A percentile compares a stretch with the other conserved stretches of the same genome.
Conservation (phyloP, 2,888 invertebrate genomes). For the Cybosia mesomella region DNA sequence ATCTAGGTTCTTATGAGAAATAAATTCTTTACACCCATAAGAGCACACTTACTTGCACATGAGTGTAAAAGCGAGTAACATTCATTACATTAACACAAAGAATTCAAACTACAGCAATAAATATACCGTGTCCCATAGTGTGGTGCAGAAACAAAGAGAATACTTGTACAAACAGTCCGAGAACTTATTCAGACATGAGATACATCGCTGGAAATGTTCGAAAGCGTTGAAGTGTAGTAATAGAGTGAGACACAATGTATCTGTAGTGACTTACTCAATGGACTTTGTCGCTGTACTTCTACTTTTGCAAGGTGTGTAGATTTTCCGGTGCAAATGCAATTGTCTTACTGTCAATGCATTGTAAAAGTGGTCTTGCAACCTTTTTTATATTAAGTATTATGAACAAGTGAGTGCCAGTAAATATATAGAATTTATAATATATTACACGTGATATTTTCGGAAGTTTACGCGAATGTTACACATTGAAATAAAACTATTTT, state of each 20-base stretch:
- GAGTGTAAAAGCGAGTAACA: conserved; percentile 3
- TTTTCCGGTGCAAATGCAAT: background rate
- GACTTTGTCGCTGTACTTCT: background rate
- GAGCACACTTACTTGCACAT: background rate
- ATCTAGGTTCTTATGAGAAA: too few species aligned
- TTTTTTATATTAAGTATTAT: background rate
- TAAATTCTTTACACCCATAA: too few species aligned
- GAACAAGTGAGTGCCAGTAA: background rate
- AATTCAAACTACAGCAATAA: conserved; percentile 22
- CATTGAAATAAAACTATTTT: too few species aligned
- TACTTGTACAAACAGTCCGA: conserved; percentile 32
- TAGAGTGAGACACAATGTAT: conserved; percentile 22
- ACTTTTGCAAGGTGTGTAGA: background rate
- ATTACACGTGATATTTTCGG: background rate
- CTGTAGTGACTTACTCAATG: conserved; percentile 1
- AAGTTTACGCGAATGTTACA: too few species aligned
- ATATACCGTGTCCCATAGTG: conserved; percentile 23
- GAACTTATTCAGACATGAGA: conserved; percentile 22
- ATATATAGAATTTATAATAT: background rate
- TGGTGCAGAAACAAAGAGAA: conserved; percentile 30
- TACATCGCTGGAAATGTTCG: conserved; percentile 29
- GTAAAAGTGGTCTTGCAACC: background rate
- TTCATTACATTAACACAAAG: conserved; percentile 18
- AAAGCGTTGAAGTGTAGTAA: conserved; percentile 8
- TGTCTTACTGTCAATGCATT: background rate